Evolutionary conservation across 2,113 vertebrate species (phyloP).

Genomic region (Entomyzon cyanotis): DNA sequence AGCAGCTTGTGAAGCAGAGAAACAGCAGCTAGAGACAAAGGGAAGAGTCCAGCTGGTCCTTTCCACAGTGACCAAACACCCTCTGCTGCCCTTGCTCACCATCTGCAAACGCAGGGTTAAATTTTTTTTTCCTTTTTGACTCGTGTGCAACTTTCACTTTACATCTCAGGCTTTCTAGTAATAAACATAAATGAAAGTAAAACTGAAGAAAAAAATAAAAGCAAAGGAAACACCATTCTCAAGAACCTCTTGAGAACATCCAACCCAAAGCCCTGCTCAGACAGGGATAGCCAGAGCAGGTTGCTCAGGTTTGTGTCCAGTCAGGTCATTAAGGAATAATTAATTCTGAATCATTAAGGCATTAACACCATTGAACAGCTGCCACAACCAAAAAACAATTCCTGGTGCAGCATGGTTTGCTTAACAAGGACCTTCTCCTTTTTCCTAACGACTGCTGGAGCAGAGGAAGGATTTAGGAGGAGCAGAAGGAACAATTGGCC

Average conservation of each 20-base stretch:
- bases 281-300: neutral
- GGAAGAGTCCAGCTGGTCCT: neutral
- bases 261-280: neutral
- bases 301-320: neutral
- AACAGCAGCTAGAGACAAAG: neutral
- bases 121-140: neutral
- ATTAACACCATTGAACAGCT: accelerated
- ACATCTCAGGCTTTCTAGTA: neutral
- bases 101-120: neutral
- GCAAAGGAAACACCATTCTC: neutral
- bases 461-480: neutral
- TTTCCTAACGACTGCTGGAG: neutral
- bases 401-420: neutral
- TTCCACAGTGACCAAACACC: neutral
- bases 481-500: neutral
- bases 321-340: neutral
- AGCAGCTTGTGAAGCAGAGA: neutral
- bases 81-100: neutral
- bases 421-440: neutral
- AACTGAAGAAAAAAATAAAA: neutral
- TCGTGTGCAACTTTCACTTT: neutral
- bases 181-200: neutral
- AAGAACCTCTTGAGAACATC: neutral
- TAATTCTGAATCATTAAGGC: neutral
- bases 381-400: neutral